Evolutionary conservation across 2,888 invertebrate genomes (phyloP), one percentile per base, ranked within the genome.

Genomic region (Apantesis nais): DNA sequence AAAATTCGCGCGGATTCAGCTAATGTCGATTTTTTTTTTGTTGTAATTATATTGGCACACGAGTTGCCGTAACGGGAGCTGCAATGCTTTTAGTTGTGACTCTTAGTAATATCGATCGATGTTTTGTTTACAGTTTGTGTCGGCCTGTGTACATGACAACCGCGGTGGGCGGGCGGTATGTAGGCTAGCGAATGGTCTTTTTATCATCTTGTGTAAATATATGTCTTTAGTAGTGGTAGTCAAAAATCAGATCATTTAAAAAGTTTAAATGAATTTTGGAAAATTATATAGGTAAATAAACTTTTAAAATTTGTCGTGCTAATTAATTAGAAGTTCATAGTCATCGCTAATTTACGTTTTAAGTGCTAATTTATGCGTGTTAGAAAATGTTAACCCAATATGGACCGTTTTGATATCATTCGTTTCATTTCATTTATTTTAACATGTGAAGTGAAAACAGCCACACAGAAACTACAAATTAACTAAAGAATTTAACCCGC

Each of bases 141-240:
- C 78, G 86, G 83, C 85, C 93, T 92, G 95, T 94, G 87, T 91
- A 94, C 95, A 95, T 95, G 94, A 93, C 95, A 95, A 94, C 94
- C 92, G 88, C 89, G 82, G 88, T 88, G 88, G 89, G 83, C 87
- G 91, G 90, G 89, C 81, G 84, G 82, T 84, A 81, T 83, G 81
- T 90, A 87, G 90, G 71, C 84, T 74, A 81, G 83, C 83, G 86
- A 87, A 80, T 67, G 29, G 71, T 73, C 62, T 61, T 64, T 74
- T 74, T 79, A 74, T 70, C 62, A 70, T 60, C 65, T 62, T 16
- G 16, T 62, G 29, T 65, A 34, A 31, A 11, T 34, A 31, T 14
- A 19, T 34, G 31, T 31, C 31, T 60, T 19, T 66, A n/a, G 37
- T 55, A 19, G 41, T 37, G 48, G 14, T 31, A 52, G 29, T 62